A percentile compares a stretch with the other conserved stretches of the same genome.
phyloP scores from a whole-genome alignment of 2,888 invertebrate species.

The Pachycephus smyrnensis region DNA sequence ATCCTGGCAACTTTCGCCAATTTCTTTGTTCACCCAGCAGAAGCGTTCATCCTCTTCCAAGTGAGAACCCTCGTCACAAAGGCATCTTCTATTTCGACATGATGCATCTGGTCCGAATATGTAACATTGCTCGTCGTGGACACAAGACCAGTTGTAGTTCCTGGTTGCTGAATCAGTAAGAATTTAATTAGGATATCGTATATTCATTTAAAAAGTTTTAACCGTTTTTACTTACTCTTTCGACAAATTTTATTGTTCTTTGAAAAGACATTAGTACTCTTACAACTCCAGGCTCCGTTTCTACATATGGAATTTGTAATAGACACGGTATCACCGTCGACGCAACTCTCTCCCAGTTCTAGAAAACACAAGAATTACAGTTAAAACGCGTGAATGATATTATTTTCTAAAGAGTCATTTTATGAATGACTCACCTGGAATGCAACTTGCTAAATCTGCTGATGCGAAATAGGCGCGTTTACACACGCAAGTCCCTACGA shows the following conservation, averaged over 20 bases:
- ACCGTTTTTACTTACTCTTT: constrained; percentile 40
- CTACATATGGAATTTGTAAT: constrained; percentile 44
- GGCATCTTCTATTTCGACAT: constrained; percentile 40
- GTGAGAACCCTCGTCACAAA: constrained; percentile 48
- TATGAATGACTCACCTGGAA: constrained; percentile 43
- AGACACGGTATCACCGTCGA: background rate
- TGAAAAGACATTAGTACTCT: constrained; percentile 31
- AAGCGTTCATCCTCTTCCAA: constrained; percentile 43
- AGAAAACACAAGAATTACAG: background rate
- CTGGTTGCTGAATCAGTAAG: constrained; percentile 34
- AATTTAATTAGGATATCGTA: background rate
- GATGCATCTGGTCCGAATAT: constrained; percentile 51
- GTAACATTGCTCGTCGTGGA: constrained; percentile 43
- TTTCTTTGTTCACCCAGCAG: constrained; percentile 51
- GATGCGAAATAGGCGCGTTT: constrained; percentile 37
- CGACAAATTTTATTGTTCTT: constrained; percentile 44
- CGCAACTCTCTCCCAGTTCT: constrained; percentile 55
- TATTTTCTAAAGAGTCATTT: background rate
- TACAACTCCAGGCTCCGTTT: constrained; percentile 46
- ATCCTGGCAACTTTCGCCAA: constrained; percentile 40
- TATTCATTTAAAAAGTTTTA: background rate
- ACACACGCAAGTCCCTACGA: constrained; percentile 42
- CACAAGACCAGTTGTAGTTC: constrained; percentile 37
- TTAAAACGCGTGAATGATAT: background rate
- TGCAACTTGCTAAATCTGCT: constrained; percentile 29